phyloP scores from a whole-genome alignment of 1,140 invertebrate species.

The Chlorops oryzae region DNA sequence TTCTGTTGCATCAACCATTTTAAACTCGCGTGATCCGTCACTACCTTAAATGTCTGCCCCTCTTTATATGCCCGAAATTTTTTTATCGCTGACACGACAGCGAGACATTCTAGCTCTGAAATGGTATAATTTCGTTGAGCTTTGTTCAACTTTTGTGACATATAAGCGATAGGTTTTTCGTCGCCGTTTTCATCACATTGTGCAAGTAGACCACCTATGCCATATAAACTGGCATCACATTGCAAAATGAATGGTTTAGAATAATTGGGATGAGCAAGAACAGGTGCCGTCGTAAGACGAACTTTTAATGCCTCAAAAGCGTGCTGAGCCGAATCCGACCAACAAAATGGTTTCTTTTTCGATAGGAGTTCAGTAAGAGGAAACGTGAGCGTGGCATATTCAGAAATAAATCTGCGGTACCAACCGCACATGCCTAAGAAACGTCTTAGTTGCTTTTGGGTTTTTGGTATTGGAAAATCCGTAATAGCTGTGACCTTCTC shows the following conservation, averaged over 20 bases:
- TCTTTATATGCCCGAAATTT: conserved; percentile 45
- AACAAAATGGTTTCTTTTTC: conserved; percentile 10
- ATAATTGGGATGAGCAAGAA: conserved; percentile 12
- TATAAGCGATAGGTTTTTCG: conserved; percentile 32
- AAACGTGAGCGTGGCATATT: background rate
- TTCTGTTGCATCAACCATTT: conserved; percentile 35
- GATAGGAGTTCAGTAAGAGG: conserved; percentile 1
- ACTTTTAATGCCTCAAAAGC: conserved; percentile 8
- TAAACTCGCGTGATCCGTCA: conserved; percentile 29
- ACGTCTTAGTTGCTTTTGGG: conserved; percentile 3
- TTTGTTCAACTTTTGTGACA: conserved; percentile 22
- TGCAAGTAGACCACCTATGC: conserved; percentile 8
- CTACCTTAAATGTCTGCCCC: conserved; percentile 39
- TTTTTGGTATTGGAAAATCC: conserved; percentile 4
- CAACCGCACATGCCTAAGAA: conserved; percentile 14
- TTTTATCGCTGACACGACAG: conserved; percentile 45
- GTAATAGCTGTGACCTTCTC: conserved; percentile 19
- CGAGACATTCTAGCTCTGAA: conserved; percentile 50
- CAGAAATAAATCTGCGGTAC: conserved; percentile 6
- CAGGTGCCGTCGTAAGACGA: conserved; percentile 10
- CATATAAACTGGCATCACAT: conserved; percentile 11
- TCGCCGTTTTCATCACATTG: conserved; percentile 10
- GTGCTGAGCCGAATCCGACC: conserved; percentile 1
- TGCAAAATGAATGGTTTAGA: conserved; percentile 11
- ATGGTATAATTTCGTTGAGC: too few species aligned